Percentiles rank a stretch among this genome's conserved stretches.
Conservation (phyloP, 2,888 invertebrate species). For the Plutella xylostella region DNA sequence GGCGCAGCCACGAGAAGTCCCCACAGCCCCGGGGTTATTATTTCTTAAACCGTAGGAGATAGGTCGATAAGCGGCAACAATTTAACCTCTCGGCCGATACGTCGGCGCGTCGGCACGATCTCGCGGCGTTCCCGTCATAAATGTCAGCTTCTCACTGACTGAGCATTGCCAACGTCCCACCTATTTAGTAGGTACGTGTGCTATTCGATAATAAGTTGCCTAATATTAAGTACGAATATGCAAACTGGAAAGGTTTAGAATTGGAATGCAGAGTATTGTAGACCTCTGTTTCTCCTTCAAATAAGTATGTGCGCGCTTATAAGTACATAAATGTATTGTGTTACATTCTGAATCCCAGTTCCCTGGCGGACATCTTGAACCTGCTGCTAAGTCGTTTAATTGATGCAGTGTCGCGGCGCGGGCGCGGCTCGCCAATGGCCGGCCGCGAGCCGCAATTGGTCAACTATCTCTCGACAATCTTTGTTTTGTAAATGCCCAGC, state of each 20-base stretch:
- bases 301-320: no score
- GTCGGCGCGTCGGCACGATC: constrained; percentile 20
- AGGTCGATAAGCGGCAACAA: background rate
- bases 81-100: constrained; percentile 12
- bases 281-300: no score
- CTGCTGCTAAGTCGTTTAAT: constrained; percentile 4
- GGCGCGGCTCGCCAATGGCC: constrained; percentile 32
- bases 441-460: constrained; percentile 28
- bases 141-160: constrained; percentile 33
- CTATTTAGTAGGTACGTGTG: no score
- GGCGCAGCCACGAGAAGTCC: no score
- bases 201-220: no score
- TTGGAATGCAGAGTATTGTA: no score
- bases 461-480: constrained; percentile 14
- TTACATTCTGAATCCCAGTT: no score
- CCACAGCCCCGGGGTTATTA: background rate
- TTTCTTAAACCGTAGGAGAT: background rate
- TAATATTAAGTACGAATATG: no score
- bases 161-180: no score
- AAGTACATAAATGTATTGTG: no score
- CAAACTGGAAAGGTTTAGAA: no score
- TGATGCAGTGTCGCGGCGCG: constrained; percentile 6
- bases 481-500: constrained; percentile 21
- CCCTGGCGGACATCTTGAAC: no score
- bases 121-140: constrained; percentile 16